Evolutionary conservation across 2,113 vertebrate genomes (phyloP), one percentile per base, ranked within the genome.

Genomic region (Silurus meridionalis): DNA sequence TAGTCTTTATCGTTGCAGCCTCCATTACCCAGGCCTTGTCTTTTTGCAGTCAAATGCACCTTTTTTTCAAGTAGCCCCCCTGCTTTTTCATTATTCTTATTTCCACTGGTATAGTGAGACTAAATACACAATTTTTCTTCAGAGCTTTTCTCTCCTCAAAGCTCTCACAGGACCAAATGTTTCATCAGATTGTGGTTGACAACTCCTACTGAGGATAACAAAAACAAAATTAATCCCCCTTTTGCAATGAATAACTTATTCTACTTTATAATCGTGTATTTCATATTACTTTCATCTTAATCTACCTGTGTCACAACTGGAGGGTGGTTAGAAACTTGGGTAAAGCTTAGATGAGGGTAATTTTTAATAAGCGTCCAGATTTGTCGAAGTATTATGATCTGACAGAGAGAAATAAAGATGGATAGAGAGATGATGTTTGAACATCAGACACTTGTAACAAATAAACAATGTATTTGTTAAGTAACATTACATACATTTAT

Each of bases 201-300:
- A 46, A 55, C 57, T 25, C 75, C 85, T 83, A 48, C 19, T 55
- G 66, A 82, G 53, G 14, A 85, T 19, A 85, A 79, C 46, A 69
- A 5, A 83, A 13, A 78, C 10, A 69, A 37, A 78, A 77, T 11
- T 5, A 60, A 52, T 69, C 21, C 64, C 23, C n/a, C 2, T 21
- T 71, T 72, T 21, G 28, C 8, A 23, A 37, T 48, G 37, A 5
- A 80, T 10, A 69, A 69, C 5, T 58, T 7, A 48, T 60, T 5
- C 37, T 46, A 11, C 9, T 28, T 37, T 77, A 23, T 53, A 57
- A 52, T 61, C 8, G 60, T 19, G 19, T 55, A 23, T 75, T 74
- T 61, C 4, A 13, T 10, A 71, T 63, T 80, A 10, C 67, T 87
- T 83, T 37, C 17, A 77, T 66, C 17, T 79, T 48, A 57, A 74